phyloP scores from a whole-genome alignment of 2,888 invertebrate species.

The Cephus sareptanus region DNA sequence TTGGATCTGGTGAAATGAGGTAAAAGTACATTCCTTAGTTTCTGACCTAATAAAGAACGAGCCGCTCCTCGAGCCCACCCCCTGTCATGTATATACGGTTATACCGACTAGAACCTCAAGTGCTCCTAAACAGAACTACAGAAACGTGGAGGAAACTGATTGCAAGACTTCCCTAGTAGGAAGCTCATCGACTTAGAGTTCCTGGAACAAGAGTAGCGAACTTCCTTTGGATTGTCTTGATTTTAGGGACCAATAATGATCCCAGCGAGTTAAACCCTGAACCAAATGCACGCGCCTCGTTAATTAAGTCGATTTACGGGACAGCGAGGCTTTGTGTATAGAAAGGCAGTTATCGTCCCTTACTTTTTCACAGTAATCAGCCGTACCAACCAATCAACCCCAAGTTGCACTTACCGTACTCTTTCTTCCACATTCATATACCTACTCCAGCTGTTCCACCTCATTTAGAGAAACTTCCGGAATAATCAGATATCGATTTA shows the following conservation, averaged over 20 bases:
- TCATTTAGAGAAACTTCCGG: background rate
- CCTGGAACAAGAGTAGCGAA: background rate
- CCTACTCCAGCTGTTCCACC: background rate
- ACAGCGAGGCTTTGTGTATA: background rate
- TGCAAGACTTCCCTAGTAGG: background rate
- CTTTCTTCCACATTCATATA: background rate
- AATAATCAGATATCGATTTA: background rate
- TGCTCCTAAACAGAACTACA: background rate
- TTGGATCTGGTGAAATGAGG: background rate
- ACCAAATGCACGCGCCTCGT: background rate
- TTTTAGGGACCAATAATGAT: constrained; percentile 1
- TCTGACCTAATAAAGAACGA: background rate
- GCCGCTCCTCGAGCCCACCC: background rate
- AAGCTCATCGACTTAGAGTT: constrained; percentile 1
- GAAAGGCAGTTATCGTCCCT: background rate
- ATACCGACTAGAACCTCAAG: background rate
- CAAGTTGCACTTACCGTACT: background rate
- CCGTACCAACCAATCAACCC: background rate
- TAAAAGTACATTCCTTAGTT: background rate
- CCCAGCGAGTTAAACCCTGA: background rate
- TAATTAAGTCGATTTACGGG: constrained; percentile 2
- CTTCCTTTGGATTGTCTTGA: background rate
- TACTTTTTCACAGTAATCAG: background rate
- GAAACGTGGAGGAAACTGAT: background rate
- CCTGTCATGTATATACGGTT: background rate